Conservation (phyloP, 2,797 vertebrate species). For the Botia almorhae region DNA sequence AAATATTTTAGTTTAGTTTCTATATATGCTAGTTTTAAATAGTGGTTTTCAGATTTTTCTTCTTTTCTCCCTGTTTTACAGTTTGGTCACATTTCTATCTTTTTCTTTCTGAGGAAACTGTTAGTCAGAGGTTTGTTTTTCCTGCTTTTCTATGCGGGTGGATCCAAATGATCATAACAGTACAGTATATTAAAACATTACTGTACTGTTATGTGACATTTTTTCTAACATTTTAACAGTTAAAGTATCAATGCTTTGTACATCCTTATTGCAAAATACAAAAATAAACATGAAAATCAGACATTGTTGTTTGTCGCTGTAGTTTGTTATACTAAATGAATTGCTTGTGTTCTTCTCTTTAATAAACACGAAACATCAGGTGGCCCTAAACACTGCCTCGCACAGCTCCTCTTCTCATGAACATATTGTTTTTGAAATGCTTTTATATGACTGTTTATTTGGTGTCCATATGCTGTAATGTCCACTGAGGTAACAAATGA, state of each 20-base stretch:
- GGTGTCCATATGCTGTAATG: too few relatives aligned
- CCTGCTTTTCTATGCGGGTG: slow-evolving; percentile 70
- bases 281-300: slow-evolving; percentile 75
- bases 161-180: slow-evolving; percentile 66
- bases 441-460: too few relatives aligned
- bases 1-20: slow-evolving; percentile 77
- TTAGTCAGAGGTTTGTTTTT: slow-evolving; percentile 64
- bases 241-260: slow-evolving; percentile 94
- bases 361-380: too few relatives aligned
- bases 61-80: slow-evolving; percentile 58
- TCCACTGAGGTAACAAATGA: too few relatives aligned
- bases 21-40: slow-evolving; percentile 58
- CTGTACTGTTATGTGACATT: slow-evolving; percentile 90
- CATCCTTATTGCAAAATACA: slow-evolving; percentile 97
- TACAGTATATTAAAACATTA: slow-evolving; percentile 23
- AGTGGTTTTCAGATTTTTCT: slow-evolving; percentile 77
- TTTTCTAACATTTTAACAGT: slow-evolving; percentile 94
- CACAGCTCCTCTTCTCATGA: too few relatives aligned
- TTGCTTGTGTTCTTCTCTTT: too few relatives aligned
- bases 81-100: slow-evolving; percentile 76
- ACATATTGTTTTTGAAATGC: too few relatives aligned
- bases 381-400: too few relatives aligned
- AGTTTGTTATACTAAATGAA: background rate
- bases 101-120: slow-evolving; percentile 84
- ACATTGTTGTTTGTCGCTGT: background rate